Percentiles rank a stretch among this genome's conserved stretches.
These are phyloP conservation scores for Dryas iulia DNA, from an alignment of 1,140 invertebrate genomes.

Conservation along the genomic window DNA sequence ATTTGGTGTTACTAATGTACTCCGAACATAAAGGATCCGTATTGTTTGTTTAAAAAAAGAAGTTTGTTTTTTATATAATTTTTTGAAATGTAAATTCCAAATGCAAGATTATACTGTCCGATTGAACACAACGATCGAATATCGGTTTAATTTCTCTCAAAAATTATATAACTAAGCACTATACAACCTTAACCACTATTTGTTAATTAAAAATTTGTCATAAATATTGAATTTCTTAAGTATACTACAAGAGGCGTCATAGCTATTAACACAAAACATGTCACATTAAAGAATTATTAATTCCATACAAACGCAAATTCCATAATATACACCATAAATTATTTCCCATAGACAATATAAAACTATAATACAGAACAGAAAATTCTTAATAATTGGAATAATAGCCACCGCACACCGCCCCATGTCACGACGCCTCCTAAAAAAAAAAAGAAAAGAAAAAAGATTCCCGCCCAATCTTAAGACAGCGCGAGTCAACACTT, in stretches of 20 bases:
- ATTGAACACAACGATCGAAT: too few species aligned
- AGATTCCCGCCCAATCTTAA: slow-evolving; percentile 48
- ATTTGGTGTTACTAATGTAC: too few species aligned
- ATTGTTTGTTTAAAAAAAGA: too few species aligned
- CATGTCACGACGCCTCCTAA: slow-evolving; percentile 33
- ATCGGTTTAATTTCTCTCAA: too few species aligned
- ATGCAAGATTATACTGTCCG: too few species aligned
- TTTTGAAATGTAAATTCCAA: too few species aligned
- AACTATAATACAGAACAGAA: slow-evolving; percentile 34
- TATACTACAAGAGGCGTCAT: background rate
- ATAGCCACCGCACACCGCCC: slow-evolving; percentile 55
- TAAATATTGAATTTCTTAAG: background rate
- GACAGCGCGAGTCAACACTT: slow-evolving; percentile 63
- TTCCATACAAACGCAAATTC: background rate
- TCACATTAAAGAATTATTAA: slow-evolving; percentile 2
- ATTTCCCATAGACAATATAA: slow-evolving; percentile 38
- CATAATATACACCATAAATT: slow-evolving; percentile 8
- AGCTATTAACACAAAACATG: background rate
- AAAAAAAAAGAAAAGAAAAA: slow-evolving; percentile 46
- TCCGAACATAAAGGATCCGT: too few species aligned
- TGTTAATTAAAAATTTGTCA: too few species aligned
- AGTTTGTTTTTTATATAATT: too few species aligned
- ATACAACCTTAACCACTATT: too few species aligned
- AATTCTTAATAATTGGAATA: slow-evolving; percentile 54
- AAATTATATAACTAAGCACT: too few species aligned